Conservation (phyloP, 92 coral and sea anemone species). For the Porites rus region DNA sequence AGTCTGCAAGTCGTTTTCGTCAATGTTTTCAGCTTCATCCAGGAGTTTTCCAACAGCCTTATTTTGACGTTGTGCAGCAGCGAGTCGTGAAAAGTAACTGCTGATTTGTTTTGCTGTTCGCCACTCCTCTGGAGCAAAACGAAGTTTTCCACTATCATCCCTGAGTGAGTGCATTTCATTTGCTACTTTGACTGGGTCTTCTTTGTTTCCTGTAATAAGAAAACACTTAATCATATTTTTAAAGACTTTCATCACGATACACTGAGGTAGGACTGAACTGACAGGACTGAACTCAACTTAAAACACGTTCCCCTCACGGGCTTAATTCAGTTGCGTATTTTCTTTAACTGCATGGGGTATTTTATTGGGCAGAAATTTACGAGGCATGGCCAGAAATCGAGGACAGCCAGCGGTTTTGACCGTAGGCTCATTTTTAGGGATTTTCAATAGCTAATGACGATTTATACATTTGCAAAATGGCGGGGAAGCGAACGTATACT, state of each 20-base stretch:
- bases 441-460: no score
- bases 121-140: conserved; percentile 34
- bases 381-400: no score
- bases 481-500: no score
- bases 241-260: not conserved
- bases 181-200: conserved; percentile 23
- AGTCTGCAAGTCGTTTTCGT: conserved; percentile 2
- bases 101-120: conserved; percentile 28
- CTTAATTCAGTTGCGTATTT: not conserved
- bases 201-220: conserved; percentile 2
- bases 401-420: no score
- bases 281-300: not conserved
- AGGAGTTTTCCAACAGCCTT: not conserved
- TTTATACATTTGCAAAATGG: no score
- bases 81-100: conserved; percentile 6
- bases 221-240: no score
- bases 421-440: no score
- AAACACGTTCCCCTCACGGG: not conserved
- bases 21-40: conserved; percentile 1
- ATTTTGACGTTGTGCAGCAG: not conserved
- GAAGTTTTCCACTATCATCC: conserved; percentile 16
- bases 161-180: conserved; percentile 24
- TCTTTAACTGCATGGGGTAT: not conserved
- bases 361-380: no score
- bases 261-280: conserved; percentile 4